Evolutionary conservation across 1,140 invertebrate species (phyloP), one percentile per base, ranked within the genome.

Genomic region (Drosophila murphyi): DNA sequence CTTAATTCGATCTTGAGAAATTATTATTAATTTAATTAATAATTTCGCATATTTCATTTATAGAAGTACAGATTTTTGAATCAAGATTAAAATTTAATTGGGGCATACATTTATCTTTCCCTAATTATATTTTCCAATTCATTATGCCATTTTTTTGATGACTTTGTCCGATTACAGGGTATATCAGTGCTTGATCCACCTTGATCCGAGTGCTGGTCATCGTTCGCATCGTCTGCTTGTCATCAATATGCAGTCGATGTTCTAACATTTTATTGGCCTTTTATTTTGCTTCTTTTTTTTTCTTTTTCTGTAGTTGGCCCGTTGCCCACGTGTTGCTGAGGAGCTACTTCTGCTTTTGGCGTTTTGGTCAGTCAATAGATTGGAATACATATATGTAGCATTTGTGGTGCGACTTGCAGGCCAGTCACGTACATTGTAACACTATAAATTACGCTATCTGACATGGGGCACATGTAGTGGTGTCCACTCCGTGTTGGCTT

Each of bases 201-300:
- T 3, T 43, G 32, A 8, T 45, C 32, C 4, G 8, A 32, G 41
- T 35, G 12, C 6, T 39, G 12, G 52, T 54, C 48, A 62, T 61
- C 12, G 20, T 34, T 50, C 43, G 50, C 68, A 41, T 60, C 39
- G 43, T 52, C 35, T 37, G 34, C 8, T n/a, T 56, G 12, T 67
- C 71, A 88, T 88, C 83, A 87, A 87, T 88, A 88, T 86, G 82
- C 82, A 87, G 67, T 48, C 45, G 62, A 56, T 87, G 82, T 87
- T 86, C 82, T 87, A 82, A 72, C 68, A 62, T 55, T 71, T 69
- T 52, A 55, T 61, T 59, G 69, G 39, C 35, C 52, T 72, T 55
- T 43, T 56, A 67, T 61, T 52, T 39, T 41, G 39, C 52, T 72
- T 55, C 39, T 56, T 70, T 61, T 52, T 47, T 68, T 64, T 37